A percentile compares a stretch with the other conserved stretches of the same genome.
Evolutionary conservation across 2,888 invertebrate species (phyloP).

Genomic region (Isotomurus palustris): DNA sequence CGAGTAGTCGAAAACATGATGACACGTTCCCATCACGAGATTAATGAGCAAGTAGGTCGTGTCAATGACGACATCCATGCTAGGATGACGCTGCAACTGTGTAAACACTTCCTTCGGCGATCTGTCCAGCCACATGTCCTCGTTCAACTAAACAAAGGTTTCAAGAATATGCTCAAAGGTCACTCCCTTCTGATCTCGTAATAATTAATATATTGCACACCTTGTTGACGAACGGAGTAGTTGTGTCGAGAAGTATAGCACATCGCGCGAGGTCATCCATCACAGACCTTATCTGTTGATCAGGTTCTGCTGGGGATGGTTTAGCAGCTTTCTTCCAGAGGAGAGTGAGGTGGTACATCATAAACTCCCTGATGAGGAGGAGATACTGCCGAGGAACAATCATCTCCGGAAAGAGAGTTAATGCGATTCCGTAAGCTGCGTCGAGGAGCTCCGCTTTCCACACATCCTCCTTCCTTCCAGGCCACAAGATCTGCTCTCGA

Average conservation of each 20-base stretch:
- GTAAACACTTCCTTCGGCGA: neutral
- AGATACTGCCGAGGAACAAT: neutral
- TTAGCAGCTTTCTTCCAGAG: too few species aligned
- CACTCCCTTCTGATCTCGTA: too few species aligned
- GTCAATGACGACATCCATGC: conserved; percentile 3
- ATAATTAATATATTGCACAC: too few species aligned
- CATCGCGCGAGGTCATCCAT: too few species aligned
- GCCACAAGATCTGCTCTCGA: conserved; percentile 1
- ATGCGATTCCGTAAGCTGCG: neutral
- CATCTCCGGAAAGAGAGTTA: neutral
- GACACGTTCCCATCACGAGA: neutral
- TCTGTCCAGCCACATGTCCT: neutral
- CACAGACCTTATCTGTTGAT: too few species aligned
- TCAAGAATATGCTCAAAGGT: too few species aligned
- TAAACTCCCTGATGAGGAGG: neutral
- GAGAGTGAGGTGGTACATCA: neutral
- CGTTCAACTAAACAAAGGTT: neutral
- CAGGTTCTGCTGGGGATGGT: too few species aligned
- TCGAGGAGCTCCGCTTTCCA: conserved; percentile 7
- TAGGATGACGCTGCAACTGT: neutral
- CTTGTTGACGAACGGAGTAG: too few species aligned
- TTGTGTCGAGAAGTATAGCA: too few species aligned
- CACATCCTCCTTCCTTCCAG: neutral
- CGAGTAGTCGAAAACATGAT: neutral
- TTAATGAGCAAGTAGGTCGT: neutral